Evolutionary conservation across 1,140 invertebrate species (phyloP).

Genomic region (Glossosoma conforme): DNA sequence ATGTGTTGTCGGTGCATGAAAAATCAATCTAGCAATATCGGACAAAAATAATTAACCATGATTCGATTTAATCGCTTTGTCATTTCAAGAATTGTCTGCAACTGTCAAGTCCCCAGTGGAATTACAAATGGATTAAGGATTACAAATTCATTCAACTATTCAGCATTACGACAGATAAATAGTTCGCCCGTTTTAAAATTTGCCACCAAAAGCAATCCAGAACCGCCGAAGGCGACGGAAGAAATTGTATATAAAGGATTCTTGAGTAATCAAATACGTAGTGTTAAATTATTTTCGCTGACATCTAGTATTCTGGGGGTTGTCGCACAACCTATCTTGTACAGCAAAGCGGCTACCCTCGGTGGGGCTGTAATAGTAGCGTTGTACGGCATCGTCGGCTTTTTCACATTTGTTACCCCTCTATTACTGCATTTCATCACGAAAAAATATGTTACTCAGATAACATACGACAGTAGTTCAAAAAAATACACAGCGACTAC

Average conservation of each 20-base stretch:
- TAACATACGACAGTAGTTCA: constrained; percentile 63
- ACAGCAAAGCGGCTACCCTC: constrained; percentile 54
- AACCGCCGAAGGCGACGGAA: too few relatives aligned
- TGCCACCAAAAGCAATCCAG: neutral
- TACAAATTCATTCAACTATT: neutral
- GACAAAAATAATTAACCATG: too few relatives aligned
- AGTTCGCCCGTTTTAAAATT: neutral
- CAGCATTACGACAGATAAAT: too few relatives aligned
- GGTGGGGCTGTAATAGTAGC: constrained; percentile 53
- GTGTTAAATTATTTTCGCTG: constrained; percentile 77
- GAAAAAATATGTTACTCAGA: constrained; percentile 77
- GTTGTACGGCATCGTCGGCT: constrained; percentile 60
- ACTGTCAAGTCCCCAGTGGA: neutral
- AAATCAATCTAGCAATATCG: too few relatives aligned
- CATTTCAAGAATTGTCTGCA: constrained; percentile 1
- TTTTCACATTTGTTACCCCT: constrained; percentile 80
- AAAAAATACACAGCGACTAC: constrained; percentile 66
- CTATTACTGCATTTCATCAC: constrained; percentile 75
- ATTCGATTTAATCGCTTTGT: constrained; percentile 5
- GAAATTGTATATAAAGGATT: constrained; percentile 52
- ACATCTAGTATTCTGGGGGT: constrained; percentile 66
- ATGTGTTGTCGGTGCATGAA: too few relatives aligned
- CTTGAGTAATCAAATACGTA: constrained; percentile 60
- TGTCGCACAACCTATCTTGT: constrained; percentile 66
- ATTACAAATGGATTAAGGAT: neutral